Base-by-base conservation (phyloP, 2,113 vertebrate genomes). In the Callithrix jacchus region DNA sequence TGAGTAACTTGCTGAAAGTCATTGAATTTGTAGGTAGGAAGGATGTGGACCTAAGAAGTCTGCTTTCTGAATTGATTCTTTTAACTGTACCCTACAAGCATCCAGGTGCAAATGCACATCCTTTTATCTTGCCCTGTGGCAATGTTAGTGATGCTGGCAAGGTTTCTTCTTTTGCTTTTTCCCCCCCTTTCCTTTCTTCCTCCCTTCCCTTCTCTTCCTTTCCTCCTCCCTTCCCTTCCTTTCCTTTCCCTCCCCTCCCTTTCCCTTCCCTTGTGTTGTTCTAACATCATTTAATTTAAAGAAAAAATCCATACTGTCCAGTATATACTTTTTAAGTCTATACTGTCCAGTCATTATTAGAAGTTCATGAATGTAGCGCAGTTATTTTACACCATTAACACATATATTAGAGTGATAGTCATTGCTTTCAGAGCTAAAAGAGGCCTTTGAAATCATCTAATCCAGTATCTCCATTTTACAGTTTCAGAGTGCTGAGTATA, bases 181-280 rank as follows among this genome's bases (percentile, higher is more conserved):
- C 3, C 6, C 27, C 7, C 6, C 0, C 18, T 14, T 49, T 4
- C 49, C 5, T 54, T 12, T 56, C 8, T 25, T 52, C 8, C 3
- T 17, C 40, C 8, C 7, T 27, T 21, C 27, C 10, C 32, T 47
- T 30, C 1, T 4, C 21, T 47, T 25, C 10, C 5, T 45, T n/a
- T 25, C 17, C 47, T 16, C 35, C 8, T 74, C 45, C 27, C 0
- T 70, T 30, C 8, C 18, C 14, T 40, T 10, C 37, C 61, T 1
- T 80, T 35, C 7, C 32, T n/a, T 27, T 30, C 18, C 16, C 18
- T 20, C 2, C 8, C 27, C 1, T 80, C 14, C 35, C 17, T 10
- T n/a, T 52, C 49, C 5, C 54, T 27, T 54, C 25, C 21, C 18
- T 21, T 1, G 1, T 76, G 12, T 47, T 64, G 6, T 79, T 66